Percentiles rank a stretch among this genome's conserved stretches.
Evolutionary conservation across 2,113 vertebrate genomes (phyloP).

Genomic region (Petrocephalus zakoni): DNA sequence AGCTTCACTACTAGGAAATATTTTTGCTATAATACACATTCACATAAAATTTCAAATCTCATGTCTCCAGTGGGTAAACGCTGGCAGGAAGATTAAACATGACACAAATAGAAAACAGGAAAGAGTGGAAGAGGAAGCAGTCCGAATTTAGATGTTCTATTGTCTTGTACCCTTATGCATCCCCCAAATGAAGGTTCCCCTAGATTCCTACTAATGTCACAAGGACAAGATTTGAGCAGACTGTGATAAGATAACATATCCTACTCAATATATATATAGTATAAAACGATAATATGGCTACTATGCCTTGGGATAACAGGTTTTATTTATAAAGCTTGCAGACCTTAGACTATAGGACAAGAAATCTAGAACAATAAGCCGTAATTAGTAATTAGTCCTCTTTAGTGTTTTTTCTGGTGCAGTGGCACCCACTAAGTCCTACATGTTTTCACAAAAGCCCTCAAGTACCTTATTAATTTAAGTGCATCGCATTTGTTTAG

Average conservation of each 20-base stretch:
- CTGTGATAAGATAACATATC: not conserved
- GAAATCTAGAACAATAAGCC: not conserved
- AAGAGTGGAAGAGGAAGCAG: conserved; percentile 28
- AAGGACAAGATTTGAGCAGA: not conserved
- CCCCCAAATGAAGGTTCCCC: conserved; percentile 16
- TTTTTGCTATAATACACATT: not conserved
- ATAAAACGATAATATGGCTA: not conserved
- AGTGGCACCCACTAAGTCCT: not conserved
- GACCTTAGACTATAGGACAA: not conserved
- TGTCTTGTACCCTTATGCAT: conserved; percentile 30
- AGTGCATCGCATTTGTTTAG: not conserved
- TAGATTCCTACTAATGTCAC: not conserved
- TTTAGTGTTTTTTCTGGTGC: not conserved
- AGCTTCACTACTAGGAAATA: not conserved
- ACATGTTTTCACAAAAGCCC: not conserved
- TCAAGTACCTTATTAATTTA: not conserved
- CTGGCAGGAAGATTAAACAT: conserved; percentile 33
- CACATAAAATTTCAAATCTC: not conserved
- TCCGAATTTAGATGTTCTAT: conserved; percentile 42
- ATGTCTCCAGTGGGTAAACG: conserved; percentile 21
- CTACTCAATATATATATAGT: not conserved
- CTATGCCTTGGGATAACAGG: not conserved
- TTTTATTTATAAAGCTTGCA: not conserved
- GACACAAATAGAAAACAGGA: conserved; percentile 29
- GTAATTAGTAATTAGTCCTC: not conserved